A percentile compares a stretch with the other conserved stretches of the same genome.
These are phyloP conservation scores for Poeciliopsis prolifica DNA, from an alignment of 2,113 vertebrate species.

Conservation along the genomic window DNA sequence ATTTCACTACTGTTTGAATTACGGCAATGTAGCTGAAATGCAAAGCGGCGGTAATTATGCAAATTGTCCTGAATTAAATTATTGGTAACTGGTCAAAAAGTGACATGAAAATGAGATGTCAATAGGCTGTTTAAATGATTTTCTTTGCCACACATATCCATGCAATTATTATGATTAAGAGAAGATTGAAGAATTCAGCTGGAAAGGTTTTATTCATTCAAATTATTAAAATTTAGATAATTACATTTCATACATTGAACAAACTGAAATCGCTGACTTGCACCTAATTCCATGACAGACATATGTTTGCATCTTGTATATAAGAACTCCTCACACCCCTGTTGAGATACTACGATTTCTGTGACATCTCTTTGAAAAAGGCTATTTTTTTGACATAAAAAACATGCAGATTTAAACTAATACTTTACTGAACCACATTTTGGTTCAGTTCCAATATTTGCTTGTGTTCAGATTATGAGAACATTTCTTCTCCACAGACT, in stretches of 20 bases:
- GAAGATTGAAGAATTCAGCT: neutral
- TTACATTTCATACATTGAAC: constrained; percentile 1
- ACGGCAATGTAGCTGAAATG: constrained; percentile 15
- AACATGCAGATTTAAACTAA: neutral
- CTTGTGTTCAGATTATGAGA: neutral
- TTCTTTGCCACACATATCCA: constrained; percentile 5
- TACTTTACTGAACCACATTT: neutral
- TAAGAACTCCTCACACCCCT: no score
- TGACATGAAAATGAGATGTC: constrained; percentile 35
- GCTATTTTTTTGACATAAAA: no score
- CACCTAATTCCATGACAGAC: neutral
- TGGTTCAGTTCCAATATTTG: neutral
- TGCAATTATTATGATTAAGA: constrained; percentile 23
- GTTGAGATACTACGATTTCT: no score
- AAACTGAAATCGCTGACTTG: constrained; percentile 3
- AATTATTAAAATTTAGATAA: neutral
- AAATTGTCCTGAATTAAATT: constrained; percentile 26
- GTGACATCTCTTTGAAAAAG: no score
- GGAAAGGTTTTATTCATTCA: neutral
- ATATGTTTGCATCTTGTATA: no score
- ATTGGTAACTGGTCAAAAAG: constrained; percentile 24
- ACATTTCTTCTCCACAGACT: neutral
- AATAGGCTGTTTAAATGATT: constrained; percentile 21
- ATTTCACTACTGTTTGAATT: constrained; percentile 18
- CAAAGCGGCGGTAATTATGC: constrained; percentile 15